These are phyloP conservation scores for Stenurella melanura DNA, from an alignment of 2,888 invertebrate genomes.

Conservation along the genomic window DNA sequence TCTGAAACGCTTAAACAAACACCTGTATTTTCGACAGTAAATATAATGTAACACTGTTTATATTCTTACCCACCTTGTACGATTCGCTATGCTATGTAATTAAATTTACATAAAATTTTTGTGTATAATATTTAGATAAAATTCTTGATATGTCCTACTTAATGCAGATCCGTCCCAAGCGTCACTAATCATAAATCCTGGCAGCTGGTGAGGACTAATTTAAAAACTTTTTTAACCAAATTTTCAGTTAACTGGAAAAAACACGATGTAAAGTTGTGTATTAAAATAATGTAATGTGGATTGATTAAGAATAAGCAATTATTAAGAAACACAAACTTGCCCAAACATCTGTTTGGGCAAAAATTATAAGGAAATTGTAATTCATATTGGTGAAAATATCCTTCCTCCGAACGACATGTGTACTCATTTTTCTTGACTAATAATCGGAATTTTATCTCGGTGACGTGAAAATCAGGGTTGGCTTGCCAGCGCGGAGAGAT, in stretches of 20 bases:
- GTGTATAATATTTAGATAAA: conserved; percentile 12
- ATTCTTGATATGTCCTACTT: conserved; percentile 16
- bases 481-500: no score
- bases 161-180: conserved; percentile 12
- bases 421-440: no score
- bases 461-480: no score
- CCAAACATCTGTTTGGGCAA: no score
- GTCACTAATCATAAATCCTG: conserved; percentile 18
- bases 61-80: conserved; percentile 15
- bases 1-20: background rate
- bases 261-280: background rate
- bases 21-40: conserved; percentile 1
- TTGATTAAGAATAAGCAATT: no score
- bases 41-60: conserved; percentile 4
- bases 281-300: background rate
- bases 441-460: no score
- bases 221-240: conserved; percentile 9
- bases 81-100: conserved; percentile 10
- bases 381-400: no score
- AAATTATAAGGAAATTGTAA: no score
- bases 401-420: no score
- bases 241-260: background rate
- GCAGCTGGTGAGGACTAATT: conserved; percentile 8
- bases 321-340: no score
- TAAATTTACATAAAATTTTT: conserved; percentile 1